Percentiles rank a stretch among this genome's conserved stretches.
Evolutionary conservation across 2,797 vertebrate species (phyloP).

Genomic region (Paratrypauchen microcephalus): DNA sequence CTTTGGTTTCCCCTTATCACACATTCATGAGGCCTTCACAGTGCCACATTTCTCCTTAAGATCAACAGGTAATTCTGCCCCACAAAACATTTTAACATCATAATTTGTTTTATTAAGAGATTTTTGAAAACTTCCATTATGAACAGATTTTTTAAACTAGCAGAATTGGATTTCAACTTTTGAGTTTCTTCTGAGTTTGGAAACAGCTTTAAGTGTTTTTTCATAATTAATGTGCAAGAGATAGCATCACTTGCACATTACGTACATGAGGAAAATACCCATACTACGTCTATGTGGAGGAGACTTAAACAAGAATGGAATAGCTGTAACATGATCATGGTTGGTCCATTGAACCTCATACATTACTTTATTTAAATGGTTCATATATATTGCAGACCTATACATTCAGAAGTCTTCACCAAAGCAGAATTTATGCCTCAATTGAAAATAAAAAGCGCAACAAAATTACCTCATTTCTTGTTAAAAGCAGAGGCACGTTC

Average conservation of each 20-base stretch:
- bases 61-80: slow-evolving; percentile 5
- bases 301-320: slow-evolving; percentile 59
- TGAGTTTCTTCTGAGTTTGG: neutral
- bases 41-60: slow-evolving; percentile 36
- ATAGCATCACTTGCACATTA: slow-evolving; percentile 30
- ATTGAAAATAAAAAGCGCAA: neutral
- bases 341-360: slow-evolving; percentile 8
- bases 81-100: slow-evolving; percentile 1
- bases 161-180: neutral
- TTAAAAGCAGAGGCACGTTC: slow-evolving; percentile 85
- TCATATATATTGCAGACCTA: neutral
- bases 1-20: slow-evolving; percentile 74
- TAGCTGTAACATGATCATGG: slow-evolving; percentile 41
- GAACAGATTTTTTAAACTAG: neutral
- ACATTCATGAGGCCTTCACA: slow-evolving; percentile 66
- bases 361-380: slow-evolving; percentile 25
- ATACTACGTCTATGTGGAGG: slow-evolving; percentile 30
- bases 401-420: neutral
- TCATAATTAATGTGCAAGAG: slow-evolving; percentile 46
- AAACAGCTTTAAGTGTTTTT: slow-evolving; percentile 23
- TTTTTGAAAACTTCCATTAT: neutral
- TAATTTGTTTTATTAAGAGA: neutral
- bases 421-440: neutral
- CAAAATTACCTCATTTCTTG: slow-evolving; percentile 87
- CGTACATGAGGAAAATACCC: slow-evolving; percentile 43